Conservation (phyloP, 2,888 invertebrate species). For the Ophioninae sp. region DNA sequence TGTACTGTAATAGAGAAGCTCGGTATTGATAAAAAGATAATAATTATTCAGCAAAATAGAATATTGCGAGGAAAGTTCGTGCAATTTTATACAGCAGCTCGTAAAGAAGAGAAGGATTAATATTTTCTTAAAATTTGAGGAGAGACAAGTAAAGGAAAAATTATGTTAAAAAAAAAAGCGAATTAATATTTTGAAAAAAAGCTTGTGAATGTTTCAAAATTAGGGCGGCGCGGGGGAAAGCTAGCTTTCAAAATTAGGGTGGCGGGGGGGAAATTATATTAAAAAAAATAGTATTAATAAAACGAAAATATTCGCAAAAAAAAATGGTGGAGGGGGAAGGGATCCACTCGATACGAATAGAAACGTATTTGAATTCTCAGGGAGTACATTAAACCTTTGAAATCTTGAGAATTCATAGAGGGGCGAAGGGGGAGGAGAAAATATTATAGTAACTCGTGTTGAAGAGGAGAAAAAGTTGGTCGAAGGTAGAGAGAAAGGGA, state of each 20-base stretch:
- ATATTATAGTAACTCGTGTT: constrained; percentile 18
- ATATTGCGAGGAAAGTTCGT: no score
- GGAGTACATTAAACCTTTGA: constrained; percentile 9
- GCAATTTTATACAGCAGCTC: no score
- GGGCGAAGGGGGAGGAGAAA: not conserved
- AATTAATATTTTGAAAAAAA: not conserved
- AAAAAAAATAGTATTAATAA: not conserved
- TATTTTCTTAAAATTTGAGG: no score
- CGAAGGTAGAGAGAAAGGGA: not conserved
- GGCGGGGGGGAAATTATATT: no score
- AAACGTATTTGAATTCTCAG: constrained; percentile 13
- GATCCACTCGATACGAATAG: constrained; percentile 1
- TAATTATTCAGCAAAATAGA: no score
- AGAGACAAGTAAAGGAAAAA: not conserved
- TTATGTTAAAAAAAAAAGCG: not conserved
- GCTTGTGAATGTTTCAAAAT: no score
- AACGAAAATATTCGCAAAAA: not conserved
- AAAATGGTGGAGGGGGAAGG: not conserved
- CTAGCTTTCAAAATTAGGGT: no score
- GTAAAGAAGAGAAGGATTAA: no score
- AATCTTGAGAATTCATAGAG: not conserved
- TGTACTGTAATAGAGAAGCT: no score
- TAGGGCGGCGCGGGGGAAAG: no score
- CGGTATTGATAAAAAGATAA: no score
- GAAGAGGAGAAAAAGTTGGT: constrained; percentile 22